Evolutionary conservation across 2,113 vertebrate species (phyloP).

Genomic region (Anguilla rostrata): DNA sequence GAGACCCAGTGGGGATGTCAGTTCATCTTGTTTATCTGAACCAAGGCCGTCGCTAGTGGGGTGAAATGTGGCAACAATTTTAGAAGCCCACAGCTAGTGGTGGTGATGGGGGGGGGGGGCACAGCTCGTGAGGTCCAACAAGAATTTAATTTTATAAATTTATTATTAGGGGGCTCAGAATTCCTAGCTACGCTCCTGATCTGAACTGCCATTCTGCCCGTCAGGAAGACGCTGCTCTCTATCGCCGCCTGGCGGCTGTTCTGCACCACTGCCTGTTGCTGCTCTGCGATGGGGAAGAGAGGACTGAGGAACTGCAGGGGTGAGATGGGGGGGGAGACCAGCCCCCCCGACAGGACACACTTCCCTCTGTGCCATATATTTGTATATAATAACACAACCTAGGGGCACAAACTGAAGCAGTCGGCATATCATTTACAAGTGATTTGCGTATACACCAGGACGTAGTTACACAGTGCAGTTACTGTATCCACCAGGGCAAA

Average conservation of each 20-base stretch:
- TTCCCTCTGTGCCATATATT: neutral
- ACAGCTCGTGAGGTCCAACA: no score
- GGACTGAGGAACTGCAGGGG: constrained; percentile 59
- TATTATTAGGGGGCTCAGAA: neutral
- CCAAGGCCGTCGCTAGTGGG: no score
- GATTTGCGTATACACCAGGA: no score
- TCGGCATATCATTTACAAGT: no score
- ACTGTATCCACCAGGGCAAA: no score
- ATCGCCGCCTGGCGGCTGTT: constrained; percentile 59
- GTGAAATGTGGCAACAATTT: no score
- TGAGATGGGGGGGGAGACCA: constrained; percentile 25
- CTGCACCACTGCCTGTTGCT: constrained; percentile 57
- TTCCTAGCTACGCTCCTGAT: neutral
- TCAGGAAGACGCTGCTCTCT: constrained; percentile 62
- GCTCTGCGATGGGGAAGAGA: constrained; percentile 53
- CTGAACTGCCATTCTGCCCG: neutral
- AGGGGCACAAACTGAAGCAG: no score
- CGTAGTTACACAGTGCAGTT: no score
- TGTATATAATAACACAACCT: neutral
- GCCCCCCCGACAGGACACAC: no score
- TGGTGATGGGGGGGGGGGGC: no score
- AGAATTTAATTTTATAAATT: no score
- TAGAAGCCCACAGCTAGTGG: no score
- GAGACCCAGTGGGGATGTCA: constrained; percentile 8
- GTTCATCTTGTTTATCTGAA: neutral